phyloP scores from a whole-genome alignment of 2,888 invertebrate genomes.

The Orthosia gracilis region DNA sequence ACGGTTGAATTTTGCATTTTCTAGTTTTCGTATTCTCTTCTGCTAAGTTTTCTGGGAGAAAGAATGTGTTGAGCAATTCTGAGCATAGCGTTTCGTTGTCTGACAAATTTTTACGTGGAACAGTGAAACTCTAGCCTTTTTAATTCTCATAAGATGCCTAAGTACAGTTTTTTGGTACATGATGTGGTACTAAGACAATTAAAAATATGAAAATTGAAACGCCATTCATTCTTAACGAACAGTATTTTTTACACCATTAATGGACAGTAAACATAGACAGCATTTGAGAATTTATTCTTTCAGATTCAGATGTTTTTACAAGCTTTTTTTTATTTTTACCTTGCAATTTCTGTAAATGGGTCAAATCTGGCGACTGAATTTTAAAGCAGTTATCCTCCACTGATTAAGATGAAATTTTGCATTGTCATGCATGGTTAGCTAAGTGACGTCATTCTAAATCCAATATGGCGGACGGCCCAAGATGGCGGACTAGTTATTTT shows the following conservation, averaged over 20 bases:
- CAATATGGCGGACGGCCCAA: no score
- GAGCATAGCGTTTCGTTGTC: conserved; percentile 27
- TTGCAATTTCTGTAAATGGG: no score
- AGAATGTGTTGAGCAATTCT: conserved; percentile 49
- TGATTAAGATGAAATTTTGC: no score
- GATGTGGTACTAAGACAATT: not conserved
- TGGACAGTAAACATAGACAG: not conserved
- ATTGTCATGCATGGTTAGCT: no score
- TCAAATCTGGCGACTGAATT: no score
- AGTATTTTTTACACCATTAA: not conserved
- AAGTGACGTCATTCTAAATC: no score
- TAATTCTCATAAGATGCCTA: conserved; percentile 36
- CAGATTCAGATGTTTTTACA: no score
- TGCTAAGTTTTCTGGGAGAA: conserved; percentile 29
- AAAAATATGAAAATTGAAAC: not conserved
- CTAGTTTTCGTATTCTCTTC: conserved; percentile 34
- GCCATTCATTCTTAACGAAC: not conserved
- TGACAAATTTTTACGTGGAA: conserved; percentile 31
- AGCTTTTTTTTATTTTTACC: no score
- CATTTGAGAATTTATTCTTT: not conserved
- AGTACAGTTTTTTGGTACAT: conserved; percentile 6
- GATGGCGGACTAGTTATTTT: no score
- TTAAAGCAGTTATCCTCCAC: no score
- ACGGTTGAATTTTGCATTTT: conserved; percentile 56
- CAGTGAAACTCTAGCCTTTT: conserved; percentile 33